Conservation (phyloP, 1,140 invertebrate genomes). For the Lasaia peninsularis region DNA sequence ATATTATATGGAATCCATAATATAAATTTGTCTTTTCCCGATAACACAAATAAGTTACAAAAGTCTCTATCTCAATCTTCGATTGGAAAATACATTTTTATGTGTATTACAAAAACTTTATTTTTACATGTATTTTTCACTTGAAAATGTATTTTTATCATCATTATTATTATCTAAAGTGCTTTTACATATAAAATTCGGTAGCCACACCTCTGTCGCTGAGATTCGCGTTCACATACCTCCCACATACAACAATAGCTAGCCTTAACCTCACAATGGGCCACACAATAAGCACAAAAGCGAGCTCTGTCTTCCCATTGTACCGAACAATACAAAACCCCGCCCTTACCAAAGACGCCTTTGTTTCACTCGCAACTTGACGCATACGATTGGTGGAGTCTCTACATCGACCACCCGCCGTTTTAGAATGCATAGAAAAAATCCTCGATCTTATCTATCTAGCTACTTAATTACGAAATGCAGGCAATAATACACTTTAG, state of each 20-base stretch:
- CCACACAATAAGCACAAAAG: constrained; percentile 25
- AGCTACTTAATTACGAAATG: constrained; percentile 33
- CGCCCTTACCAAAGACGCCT: constrained; percentile 49
- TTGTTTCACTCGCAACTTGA: constrained; percentile 51
- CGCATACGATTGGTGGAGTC: constrained; percentile 42
- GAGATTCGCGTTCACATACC: constrained; percentile 21
- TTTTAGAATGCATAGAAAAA: constrained; percentile 11
- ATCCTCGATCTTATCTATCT: constrained; percentile 25
- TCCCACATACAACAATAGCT: constrained; percentile 22
- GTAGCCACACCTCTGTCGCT: constrained; percentile 17
- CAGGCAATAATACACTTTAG: constrained; percentile 2
- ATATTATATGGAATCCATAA: too few relatives aligned
- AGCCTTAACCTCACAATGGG: constrained; percentile 38
- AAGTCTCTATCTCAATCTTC: too few relatives aligned
- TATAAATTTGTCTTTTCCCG: too few relatives aligned
- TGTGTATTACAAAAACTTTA: too few relatives aligned
- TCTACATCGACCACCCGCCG: constrained; percentile 44
- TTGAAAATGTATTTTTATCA: too few relatives aligned
- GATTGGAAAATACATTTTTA: too few relatives aligned
- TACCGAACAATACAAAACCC: constrained; percentile 51
- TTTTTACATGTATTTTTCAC: too few relatives aligned
- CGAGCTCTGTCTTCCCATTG: constrained; percentile 54
- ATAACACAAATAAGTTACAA: too few relatives aligned
- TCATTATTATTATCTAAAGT: too few relatives aligned
- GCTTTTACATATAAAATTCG: not conserved